Base-by-base conservation (phyloP, 2,797 vertebrate species). In the Bradypus variegatus region DNA sequence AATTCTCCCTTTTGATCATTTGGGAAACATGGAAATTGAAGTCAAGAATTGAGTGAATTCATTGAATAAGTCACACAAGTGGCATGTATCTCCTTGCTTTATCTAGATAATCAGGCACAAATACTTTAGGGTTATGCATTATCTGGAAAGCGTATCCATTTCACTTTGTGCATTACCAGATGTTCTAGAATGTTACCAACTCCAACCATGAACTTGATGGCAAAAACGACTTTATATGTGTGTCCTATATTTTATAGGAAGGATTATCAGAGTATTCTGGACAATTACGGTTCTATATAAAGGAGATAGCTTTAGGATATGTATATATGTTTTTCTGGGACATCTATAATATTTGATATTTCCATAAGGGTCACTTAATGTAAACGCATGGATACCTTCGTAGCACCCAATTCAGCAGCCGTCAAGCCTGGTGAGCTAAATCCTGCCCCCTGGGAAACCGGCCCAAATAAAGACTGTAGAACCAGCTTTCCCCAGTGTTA, bases 361-460 rank as follows among this genome's bases (percentile, higher is more conserved):
- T 75, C 73, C 27, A 18, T 33, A 81, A 77, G 86, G n/a, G 64
- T 38, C 8, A 2, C 77, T 60, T 76, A 16, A 27, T 38, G 41
- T 11, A 48, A 50, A 36, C 50, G 72, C 82, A 62, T 55, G 45
- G 1, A 27, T 31, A 8, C 19, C 58, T 77, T 80, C 55, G 41
- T 29, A 29, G 70, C 50, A 73, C 19, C 45, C 27, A 50, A 38
- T 19, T 77, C 70, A 16, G 65, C 21, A 33, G 78, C 53, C 3
- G 4, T 75, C 62, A 38, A 23, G 69, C 60, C 79, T 41, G 53
- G 53, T 14, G 65, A 58, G 62, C 67, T 69, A 36, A 27, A 41
- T 45, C 16, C 2, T 2, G 8, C 36, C 4, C 10, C 69, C 29
- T 0, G 9, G 45, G 67, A 48, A n/a, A 4, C 23, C 0, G 13